A percentile compares a stretch with the other conserved stretches of the same genome.
These are phyloP conservation scores for Poecilia velifera DNA, from an alignment of 2,797 vertebrate species.

Conservation along the genomic window DNA sequence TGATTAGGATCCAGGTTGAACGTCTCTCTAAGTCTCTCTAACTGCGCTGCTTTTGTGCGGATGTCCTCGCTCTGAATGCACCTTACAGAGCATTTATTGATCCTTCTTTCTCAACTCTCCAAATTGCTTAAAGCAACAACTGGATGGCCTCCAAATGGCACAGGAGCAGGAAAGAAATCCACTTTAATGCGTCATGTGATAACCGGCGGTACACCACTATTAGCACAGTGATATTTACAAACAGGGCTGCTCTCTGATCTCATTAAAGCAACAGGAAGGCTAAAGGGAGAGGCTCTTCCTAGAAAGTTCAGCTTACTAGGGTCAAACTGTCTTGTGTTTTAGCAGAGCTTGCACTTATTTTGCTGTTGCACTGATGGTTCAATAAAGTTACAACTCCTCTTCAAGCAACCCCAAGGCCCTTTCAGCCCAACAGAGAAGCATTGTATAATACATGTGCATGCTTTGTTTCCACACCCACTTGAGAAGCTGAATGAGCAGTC, in stretches of 20 bases:
- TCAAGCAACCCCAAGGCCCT: slow-evolving; percentile 22
- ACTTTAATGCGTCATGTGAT: slow-evolving; percentile 42
- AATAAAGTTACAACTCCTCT: slow-evolving; percentile 22
- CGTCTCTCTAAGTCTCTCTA: not conserved
- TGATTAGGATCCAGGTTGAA: not conserved
- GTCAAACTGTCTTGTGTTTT: slow-evolving; percentile 4
- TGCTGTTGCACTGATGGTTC: not conserved
- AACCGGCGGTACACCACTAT: slow-evolving; percentile 14
- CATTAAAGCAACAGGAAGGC: slow-evolving; percentile 42
- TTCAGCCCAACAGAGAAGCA: slow-evolving; percentile 3
- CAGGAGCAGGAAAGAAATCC: slow-evolving; percentile 48
- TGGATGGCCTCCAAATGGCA: slow-evolving; percentile 28
- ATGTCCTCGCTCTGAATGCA: not conserved
- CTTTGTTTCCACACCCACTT: slow-evolving; percentile 85
- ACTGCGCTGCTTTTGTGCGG: not conserved
- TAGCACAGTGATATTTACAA: slow-evolving; percentile 34
- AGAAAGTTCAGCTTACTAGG: slow-evolving; percentile 13
- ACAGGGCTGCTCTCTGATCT: slow-evolving; percentile 30
- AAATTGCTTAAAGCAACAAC: slow-evolving; percentile 16
- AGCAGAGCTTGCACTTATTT: not conserved
- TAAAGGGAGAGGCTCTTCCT: slow-evolving; percentile 9
- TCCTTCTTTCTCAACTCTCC: not conserved
- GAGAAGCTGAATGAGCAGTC: slow-evolving; percentile 92
- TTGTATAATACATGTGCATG: not conserved
- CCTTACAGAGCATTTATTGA: not conserved